Evolutionary conservation across 2,797 vertebrate species (phyloP).

Genomic region (Tachyglossus aculeatus): DNA sequence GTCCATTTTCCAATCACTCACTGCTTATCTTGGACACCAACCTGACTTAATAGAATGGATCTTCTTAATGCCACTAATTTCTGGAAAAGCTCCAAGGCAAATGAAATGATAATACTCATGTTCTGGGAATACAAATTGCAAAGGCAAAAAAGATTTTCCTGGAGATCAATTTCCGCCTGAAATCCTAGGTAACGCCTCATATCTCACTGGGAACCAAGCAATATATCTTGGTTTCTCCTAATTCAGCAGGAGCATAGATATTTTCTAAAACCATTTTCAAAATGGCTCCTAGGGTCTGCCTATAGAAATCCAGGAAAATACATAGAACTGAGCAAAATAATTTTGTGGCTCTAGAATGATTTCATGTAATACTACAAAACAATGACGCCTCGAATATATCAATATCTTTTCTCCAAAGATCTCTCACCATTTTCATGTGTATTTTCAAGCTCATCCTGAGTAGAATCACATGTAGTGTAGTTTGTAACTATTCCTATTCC

Average conservation of each 20-base stretch:
- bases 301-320: no score
- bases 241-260: no score
- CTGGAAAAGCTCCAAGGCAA: constrained; percentile 52
- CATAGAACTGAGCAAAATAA: no score
- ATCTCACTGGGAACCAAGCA: constrained; percentile 1
- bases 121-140: constrained; percentile 47
- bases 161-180: constrained; percentile 23
- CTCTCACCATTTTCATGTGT: not conserved
- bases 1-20: constrained; percentile 52
- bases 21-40: constrained; percentile 58
- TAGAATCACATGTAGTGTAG: no score
- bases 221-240: not conserved
- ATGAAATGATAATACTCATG: constrained; percentile 43
- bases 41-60: constrained; percentile 51
- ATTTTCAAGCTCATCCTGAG: not conserved
- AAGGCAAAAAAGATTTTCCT: not conserved
- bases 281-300: no score
- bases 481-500: no score
- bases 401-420: not conserved
- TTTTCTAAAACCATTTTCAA: no score
- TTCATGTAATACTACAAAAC: not conserved
- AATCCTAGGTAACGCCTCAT: constrained; percentile 6
- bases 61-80: constrained; percentile 50
- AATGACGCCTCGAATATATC: no score
- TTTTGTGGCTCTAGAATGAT: constrained; percentile 1